A percentile compares a stretch with the other conserved stretches of the same genome.
These are phyloP conservation scores for Drosophila buzzatii DNA, from an alignment of 2,888 invertebrate species.

Conservation along the genomic window DNA sequence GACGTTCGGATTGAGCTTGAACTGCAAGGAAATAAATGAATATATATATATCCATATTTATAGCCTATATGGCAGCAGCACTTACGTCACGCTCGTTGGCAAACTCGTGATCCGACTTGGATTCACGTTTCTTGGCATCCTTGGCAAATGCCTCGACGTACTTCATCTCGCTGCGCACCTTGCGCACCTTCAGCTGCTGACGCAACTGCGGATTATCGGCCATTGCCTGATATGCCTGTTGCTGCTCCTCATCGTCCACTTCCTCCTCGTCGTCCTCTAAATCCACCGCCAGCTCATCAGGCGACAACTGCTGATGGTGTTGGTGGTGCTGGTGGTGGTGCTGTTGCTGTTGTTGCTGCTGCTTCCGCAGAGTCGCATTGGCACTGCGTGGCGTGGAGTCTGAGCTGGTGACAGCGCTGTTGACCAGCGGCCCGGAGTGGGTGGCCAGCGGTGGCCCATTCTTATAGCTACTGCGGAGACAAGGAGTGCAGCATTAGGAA, in stretches of 20 bases:
- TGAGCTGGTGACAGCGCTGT: constrained; percentile 56
- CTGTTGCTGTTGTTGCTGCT: constrained; percentile 24
- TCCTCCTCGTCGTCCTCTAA: background rate
- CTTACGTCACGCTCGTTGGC: constrained; percentile 79
- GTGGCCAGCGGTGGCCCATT: constrained; percentile 20
- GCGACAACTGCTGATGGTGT: background rate
- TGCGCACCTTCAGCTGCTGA: constrained; percentile 77
- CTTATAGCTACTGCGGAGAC: constrained; percentile 25
- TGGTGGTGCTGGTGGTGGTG: constrained; percentile 1
- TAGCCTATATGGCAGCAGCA: constrained; percentile 21
- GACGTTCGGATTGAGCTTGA: constrained; percentile 68
- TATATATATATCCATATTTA: background rate
- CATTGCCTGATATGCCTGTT: constrained; percentile 2
- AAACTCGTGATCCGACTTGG: constrained; percentile 83
- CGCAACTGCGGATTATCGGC: constrained; percentile 37
- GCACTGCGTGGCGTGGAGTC: constrained; percentile 66
- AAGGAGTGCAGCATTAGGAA: background rate
- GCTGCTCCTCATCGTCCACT: background rate
- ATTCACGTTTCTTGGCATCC: constrained; percentile 76
- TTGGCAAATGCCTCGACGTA: constrained; percentile 71
- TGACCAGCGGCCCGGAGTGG: constrained; percentile 67
- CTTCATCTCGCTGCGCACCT: constrained; percentile 84
- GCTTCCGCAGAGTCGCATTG: constrained; percentile 57
- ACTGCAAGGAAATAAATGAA: constrained; percentile 23
- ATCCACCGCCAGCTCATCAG: background rate